Base-by-base conservation (phyloP, 2,888 invertebrate species). In the Alentia gelatinosa region DNA sequence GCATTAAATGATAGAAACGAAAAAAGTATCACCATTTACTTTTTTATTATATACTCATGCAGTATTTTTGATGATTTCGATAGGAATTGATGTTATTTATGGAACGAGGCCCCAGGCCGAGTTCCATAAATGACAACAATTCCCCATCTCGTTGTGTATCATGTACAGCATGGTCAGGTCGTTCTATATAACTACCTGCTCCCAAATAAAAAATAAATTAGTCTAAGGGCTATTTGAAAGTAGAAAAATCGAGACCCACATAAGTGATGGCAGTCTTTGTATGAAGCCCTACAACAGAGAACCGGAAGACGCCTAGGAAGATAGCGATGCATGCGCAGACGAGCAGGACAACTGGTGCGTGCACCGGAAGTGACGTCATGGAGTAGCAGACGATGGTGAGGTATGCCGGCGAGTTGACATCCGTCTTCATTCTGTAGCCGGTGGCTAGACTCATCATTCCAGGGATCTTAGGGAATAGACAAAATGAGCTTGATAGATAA, bases 241-340 rank as follows among this genome's bases (percentile, higher is more conserved):
- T 74, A 15, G 12, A 39, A 26, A 39, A 4, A 26, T 12, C 33
- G 30, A 33, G 7, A 42, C 86, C 19, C 47, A 86, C 86, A 47
- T 86, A 86, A 26, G 9, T 86, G 12, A 86, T 30, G 42, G 86
- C 30, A 1, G 47, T 86, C 30, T 86, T 42, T 26, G 86, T 30
- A 26, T 35, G 47, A 0, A 86, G 86, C 0, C 86, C 30, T 5
- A 86, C n/a, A 1, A 86, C 42, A 7, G 47, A 42, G 50, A 86
- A 86, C 26, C 86, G 86, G 47, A 86, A 86, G 86, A 86, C 50
- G 47, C 86, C 86, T 12, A 86, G 30, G 23, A 42, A 86, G 50
- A 86, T 86, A 47, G 86, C 86, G 23, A n/a, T 30, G 47, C 19
- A 26, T 86, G 86, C 3, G 33, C 47, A 47, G 47, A 42, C n/a